Percentiles rank a stretch among this genome's conserved stretches.
These are phyloP conservation scores for Sebastes elongatus DNA, from an alignment of 2,797 vertebrate species.

Conservation along the genomic window DNA sequence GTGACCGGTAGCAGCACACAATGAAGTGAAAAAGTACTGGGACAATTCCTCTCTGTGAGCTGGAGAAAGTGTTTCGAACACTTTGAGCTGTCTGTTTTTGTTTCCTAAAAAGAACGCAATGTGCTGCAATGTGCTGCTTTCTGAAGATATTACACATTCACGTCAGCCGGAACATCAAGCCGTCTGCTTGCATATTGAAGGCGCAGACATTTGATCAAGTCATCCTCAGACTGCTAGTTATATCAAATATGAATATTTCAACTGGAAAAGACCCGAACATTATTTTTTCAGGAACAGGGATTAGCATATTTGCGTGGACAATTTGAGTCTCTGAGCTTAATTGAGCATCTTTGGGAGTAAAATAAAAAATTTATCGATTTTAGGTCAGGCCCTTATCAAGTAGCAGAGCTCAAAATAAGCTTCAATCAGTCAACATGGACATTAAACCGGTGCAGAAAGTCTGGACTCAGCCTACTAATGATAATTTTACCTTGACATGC, in stretches of 20 bases:
- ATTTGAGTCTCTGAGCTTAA: background rate
- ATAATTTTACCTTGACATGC: background rate
- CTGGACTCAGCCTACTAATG: background rate
- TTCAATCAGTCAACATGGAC: background rate
- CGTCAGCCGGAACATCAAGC: background rate
- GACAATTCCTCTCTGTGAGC: slow-evolving; percentile 10
- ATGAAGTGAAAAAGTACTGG: slow-evolving; percentile 13
- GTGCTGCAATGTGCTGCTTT: slow-evolving; percentile 1
- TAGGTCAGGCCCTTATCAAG: background rate
- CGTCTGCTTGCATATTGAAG: background rate
- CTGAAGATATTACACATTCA: background rate
- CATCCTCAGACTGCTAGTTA: background rate
- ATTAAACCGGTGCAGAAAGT: background rate
- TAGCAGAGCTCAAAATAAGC: slow-evolving; percentile 3
- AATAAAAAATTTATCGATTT: background rate
- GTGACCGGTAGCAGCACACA: slow-evolving; percentile 12
- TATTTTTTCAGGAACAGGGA: background rate
- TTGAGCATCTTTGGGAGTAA: background rate
- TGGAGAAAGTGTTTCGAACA: background rate
- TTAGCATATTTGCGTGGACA: slow-evolving; percentile 7
- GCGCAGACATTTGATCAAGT: background rate
- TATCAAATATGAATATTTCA: slow-evolving; percentile 21
- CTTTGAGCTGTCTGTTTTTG: background rate
- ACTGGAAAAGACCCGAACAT: background rate
- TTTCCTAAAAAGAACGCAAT: background rate